Base-by-base conservation (phyloP, 2,888 invertebrate genomes). In the Hypena proboscidalis region DNA sequence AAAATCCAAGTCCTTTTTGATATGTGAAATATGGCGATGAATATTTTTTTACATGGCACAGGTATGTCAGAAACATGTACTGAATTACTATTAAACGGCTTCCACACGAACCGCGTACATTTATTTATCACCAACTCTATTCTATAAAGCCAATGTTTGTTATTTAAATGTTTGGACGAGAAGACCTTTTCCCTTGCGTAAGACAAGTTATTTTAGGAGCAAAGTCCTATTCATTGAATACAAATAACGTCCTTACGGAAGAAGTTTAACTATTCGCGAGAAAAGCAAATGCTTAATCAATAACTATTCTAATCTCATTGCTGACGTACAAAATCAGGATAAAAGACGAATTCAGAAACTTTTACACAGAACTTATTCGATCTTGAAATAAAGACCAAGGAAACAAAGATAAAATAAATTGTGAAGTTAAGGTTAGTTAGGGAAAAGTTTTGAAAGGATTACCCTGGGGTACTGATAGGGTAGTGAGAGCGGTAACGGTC, bases 321-420 rank as follows among this genome's bases (percentile, higher is more conserved):
- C 41, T 58, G 47, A 43, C 45, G 45, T 13, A 43, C 26, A 20
- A 14, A 37, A 15, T 43, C 14, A 29, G 35, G 48, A 32, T 44
- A 58, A 51, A 45, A 60, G 58, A 63, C 49, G 55, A 61, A 61
- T 63, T 61, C 42, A 48, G 41, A 59, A 61, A 59, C 56, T 61
- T 61, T 58, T 50, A 55, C 55, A 43, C 54, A 63, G 40, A 44
- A 51, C 51, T 59, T 47, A 61, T 62, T 58, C 54, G 51, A 59
- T 52, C 55, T 62, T 43, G 32, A 48, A 35, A 44, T 48, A 42
- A 43, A 44, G 38, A 54, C 54, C 40, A 43, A 34, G 46, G 19
- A 58, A 52, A 59, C 60, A 62, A 55, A 62, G 61, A 63, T 63
- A 62, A 62, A 62, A 63, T 62, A 62, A 62, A 63, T 61, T 56